Percentiles rank a stretch among this genome's conserved stretches.
phyloP scores from a whole-genome alignment of 2,113 vertebrate species.

The Elanoides forficatus region DNA sequence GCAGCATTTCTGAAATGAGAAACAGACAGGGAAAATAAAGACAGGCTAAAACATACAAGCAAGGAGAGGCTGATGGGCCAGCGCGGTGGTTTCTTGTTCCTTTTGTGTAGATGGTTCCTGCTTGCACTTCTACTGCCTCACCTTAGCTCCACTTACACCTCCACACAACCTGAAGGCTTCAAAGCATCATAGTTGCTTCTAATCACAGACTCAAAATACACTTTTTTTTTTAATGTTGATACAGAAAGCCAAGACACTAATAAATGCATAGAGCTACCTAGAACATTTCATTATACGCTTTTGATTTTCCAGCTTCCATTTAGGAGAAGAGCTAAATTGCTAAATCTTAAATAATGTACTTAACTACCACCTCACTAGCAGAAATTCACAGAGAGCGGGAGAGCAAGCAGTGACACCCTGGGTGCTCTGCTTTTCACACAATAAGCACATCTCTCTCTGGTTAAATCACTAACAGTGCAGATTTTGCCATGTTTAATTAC shows the following conservation, averaged over 20 bases:
- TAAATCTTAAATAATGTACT: neutral
- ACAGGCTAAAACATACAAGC: neutral
- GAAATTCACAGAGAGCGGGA: neutral
- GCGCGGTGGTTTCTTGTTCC: neutral
- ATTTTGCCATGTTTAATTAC: neutral
- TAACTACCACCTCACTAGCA: neutral
- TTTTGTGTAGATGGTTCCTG: neutral
- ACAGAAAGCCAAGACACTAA: neutral
- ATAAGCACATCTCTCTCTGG: neutral
- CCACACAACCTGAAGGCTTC: neutral
- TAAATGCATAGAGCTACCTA: neutral
- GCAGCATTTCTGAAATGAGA: neutral
- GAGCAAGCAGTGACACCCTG: neutral
- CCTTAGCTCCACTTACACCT: neutral
- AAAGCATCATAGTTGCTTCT: neutral
- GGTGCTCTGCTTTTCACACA: neutral
- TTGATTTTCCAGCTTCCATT: neutral
- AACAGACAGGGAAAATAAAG: conserved; percentile 34
- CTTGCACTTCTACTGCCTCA: neutral
- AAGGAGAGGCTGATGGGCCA: neutral
- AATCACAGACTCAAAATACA: neutral
- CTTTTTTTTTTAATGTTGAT: neutral
- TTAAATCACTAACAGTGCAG: neutral
- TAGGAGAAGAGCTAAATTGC: neutral
- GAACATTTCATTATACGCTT: neutral